These are phyloP conservation scores for Recurvirostra avosetta DNA, from an alignment of 2,113 vertebrate genomes.

Conservation along the genomic window DNA sequence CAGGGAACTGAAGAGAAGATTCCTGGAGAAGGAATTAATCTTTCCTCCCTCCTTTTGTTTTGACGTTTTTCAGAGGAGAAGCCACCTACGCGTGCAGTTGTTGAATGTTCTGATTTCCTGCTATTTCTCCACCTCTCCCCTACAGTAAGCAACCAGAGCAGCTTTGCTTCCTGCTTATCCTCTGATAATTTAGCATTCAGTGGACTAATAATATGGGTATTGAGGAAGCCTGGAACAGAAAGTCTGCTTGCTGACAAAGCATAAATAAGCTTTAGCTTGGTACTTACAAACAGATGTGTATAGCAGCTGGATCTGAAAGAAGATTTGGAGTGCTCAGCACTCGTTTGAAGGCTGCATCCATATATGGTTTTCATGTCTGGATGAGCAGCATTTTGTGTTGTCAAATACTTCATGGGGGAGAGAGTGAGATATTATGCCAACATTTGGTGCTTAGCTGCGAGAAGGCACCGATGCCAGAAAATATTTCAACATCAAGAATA, in stretches of 20 bases:
- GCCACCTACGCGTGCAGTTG: background rate
- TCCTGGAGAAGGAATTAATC: background rate
- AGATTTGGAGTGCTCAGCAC: conserved; percentile 33
- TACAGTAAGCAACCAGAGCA: background rate
- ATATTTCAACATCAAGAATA: background rate
- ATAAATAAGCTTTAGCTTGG: conserved; percentile 34
- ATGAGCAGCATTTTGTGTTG: conserved; percentile 20
- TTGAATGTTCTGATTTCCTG: conserved; percentile 17
- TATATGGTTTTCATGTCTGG: conserved; percentile 20
- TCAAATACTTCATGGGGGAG: background rate
- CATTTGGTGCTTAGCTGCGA: background rate
- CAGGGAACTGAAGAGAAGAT: background rate
- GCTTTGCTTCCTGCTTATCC: conserved; percentile 39
- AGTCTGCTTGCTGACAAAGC: conserved; percentile 49
- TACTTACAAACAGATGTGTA: conserved; percentile 42
- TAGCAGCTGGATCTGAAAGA: conserved; percentile 47
- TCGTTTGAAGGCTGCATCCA: background rate
- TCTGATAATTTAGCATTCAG: conserved; percentile 8
- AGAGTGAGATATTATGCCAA: background rate
- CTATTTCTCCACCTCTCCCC: background rate
- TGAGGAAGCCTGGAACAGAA: conserved; percentile 27
- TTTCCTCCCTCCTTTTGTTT: background rate
- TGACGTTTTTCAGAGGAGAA: background rate
- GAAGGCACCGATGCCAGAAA: background rate
- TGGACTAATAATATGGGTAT: background rate